phyloP scores from a whole-genome alignment of 2,888 invertebrate genomes.

The Drosophila prostipennis region DNA sequence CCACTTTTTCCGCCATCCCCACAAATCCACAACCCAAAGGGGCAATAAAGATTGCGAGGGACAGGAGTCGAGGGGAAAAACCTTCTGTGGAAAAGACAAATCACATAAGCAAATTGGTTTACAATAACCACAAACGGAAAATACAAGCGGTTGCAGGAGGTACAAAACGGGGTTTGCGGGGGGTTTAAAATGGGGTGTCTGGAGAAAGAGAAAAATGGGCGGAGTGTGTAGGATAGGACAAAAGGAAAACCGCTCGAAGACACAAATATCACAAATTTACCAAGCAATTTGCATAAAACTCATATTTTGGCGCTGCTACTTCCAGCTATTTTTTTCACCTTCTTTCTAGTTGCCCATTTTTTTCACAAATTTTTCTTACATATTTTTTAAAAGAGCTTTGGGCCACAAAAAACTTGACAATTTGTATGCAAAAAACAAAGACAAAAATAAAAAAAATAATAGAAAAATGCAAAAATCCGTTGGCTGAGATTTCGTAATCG shows the following conservation, averaged over 20 bases:
- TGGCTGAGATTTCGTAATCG: constrained; percentile 68
- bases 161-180: neutral
- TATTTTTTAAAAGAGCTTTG: constrained; percentile 17
- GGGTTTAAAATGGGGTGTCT: neutral
- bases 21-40: constrained; percentile 27
- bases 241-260: constrained; percentile 48
- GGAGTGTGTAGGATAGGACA: constrained; percentile 15
- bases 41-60: constrained; percentile 51
- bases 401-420: constrained; percentile 51
- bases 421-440: constrained; percentile 59
- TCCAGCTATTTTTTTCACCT: constrained; percentile 46
- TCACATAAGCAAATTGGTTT: constrained; percentile 72
- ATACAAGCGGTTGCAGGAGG: constrained; percentile 16
- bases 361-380: constrained; percentile 28
- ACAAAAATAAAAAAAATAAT: constrained; percentile 51
- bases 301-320: constrained; percentile 69
- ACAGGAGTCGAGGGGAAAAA: constrained; percentile 19
- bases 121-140: constrained; percentile 65
- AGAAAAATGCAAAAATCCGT: constrained; percentile 30
- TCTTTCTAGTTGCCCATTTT: constrained; percentile 20
- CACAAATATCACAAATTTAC: constrained; percentile 68
- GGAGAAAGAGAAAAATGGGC: constrained; percentile 38
- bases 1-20: constrained; percentile 2
- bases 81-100: constrained; percentile 64
- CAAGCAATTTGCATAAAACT: constrained; percentile 76